Conservation (phyloP, 2,888 invertebrate genomes). For the Protonemura montana region DNA sequence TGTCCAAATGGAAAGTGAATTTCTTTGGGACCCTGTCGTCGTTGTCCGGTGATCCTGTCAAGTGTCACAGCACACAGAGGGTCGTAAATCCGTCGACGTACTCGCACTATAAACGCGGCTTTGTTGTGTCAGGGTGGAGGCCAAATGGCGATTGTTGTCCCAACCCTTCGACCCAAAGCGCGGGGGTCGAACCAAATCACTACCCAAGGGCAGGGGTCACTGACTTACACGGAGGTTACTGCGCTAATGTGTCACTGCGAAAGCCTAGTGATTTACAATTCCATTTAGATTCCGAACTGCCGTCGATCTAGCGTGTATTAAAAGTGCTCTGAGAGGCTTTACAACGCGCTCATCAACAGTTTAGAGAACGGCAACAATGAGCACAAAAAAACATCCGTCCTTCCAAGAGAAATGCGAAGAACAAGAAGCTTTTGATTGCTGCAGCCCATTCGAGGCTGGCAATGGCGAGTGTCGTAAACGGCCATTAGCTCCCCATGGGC, state of each 20-base stretch:
- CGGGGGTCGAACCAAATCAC: neutral
- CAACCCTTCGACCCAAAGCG: no score
- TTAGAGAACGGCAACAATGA: neutral
- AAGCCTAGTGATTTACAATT: neutral
- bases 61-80: neutral
- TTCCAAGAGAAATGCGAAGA: neutral
- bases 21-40: neutral
- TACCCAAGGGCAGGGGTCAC: neutral
- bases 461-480: neutral
- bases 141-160: neutral
- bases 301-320: neutral
- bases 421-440: neutral
- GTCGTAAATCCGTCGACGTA: neutral
- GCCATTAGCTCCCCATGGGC: neutral
- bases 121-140: neutral
- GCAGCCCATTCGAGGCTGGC: neutral
- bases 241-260: neutral
- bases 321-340: neutral
- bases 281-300: neutral
- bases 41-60: neutral
- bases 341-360: neutral
- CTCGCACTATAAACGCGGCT: no score
- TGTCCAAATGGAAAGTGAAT: neutral
- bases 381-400: neutral
- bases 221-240: neutral